phyloP scores from a whole-genome alignment of 2,888 invertebrate genomes.

The Iphiclides podalirius region DNA sequence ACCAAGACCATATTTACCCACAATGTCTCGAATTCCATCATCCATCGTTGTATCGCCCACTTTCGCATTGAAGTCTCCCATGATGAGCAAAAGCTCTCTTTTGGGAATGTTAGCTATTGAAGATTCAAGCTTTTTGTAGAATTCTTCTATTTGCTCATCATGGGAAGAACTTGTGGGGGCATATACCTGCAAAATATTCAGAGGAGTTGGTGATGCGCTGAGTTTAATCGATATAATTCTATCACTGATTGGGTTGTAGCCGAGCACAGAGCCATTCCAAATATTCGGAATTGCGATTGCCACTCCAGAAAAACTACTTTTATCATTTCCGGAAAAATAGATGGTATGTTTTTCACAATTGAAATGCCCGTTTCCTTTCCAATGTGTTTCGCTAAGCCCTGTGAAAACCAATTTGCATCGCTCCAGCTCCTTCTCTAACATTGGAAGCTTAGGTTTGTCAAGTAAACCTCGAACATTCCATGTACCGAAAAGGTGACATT shows the following conservation, averaged over 20 bases:
- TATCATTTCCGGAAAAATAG: slow-evolving; percentile 22
- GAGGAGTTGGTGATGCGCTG: slow-evolving; percentile 16
- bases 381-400: slow-evolving; percentile 24
- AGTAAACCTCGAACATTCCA: slow-evolving; percentile 18
- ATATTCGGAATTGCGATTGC: background rate
- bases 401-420: slow-evolving; percentile 2
- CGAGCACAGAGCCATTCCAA: background rate
- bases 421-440: slow-evolving; percentile 1
- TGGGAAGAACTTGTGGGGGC: slow-evolving; percentile 21
- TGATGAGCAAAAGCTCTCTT: background rate
- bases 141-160: slow-evolving; percentile 16
- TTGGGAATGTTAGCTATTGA: slow-evolving; percentile 16
- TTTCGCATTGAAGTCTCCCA: background rate
- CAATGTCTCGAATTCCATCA: background rate
- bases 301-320: background rate
- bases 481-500: background rate
- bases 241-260: background rate
- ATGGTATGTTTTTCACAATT: slow-evolving; percentile 21
- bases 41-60: no score
- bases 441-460: background rate
- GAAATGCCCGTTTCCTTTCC: slow-evolving; percentile 23
- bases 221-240: slow-evolving; percentile 11
- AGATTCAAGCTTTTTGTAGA: slow-evolving; percentile 17
- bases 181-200: slow-evolving; percentile 23
- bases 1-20: background rate